Base-by-base conservation (phyloP, 2,113 vertebrate species). In the Diadophis punctatus region DNA sequence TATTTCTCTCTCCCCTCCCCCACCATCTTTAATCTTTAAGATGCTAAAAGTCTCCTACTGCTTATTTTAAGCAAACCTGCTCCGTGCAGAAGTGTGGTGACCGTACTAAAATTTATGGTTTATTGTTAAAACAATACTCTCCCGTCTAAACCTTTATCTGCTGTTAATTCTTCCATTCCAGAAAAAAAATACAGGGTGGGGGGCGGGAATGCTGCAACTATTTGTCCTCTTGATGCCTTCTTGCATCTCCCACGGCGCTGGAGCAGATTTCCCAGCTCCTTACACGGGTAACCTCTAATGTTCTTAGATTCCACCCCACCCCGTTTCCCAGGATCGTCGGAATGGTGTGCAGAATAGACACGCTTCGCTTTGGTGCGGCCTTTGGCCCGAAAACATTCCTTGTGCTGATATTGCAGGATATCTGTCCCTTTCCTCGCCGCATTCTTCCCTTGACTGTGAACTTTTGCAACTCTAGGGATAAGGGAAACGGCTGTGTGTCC, bases 161-260 rank as follows among this genome's bases (percentile, higher is more conserved):
- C 8, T 27, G 27, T 53, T 91, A 51, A 68, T 48, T 30, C 74
- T 91, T 86, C n/a, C 74, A 22, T 91, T 56, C 6, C 74, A 91
- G 74, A 43, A 52, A 56, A 12, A 6, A 27, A 30, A 25, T 30
- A 20, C 8, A 8, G 22, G 46, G 8, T 8, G 27, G 12, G 52
- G 51, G 0, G 51, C 0, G 2, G 10, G 0, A 1, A 4, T 52
- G 20, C 25, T 52, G 12, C 10, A 39, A 3, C 23, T 25, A 6
- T 84, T 58, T 16, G 25, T 46, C 8, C 6, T 8, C 7, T 22
- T 20, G 39, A 46, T 30, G 18, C 58, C 27, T 90, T 68, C 8
- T 25, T 30, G 88, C 23, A 1, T 89, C 43, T 46, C 6, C 23
- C 39, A 43, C 7, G 25, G 22, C 10, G 0, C 7, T 22, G n/a